Evolutionary conservation across 2,113 vertebrate genomes (phyloP).

Genomic region (Cynoglossus semilaevis): DNA sequence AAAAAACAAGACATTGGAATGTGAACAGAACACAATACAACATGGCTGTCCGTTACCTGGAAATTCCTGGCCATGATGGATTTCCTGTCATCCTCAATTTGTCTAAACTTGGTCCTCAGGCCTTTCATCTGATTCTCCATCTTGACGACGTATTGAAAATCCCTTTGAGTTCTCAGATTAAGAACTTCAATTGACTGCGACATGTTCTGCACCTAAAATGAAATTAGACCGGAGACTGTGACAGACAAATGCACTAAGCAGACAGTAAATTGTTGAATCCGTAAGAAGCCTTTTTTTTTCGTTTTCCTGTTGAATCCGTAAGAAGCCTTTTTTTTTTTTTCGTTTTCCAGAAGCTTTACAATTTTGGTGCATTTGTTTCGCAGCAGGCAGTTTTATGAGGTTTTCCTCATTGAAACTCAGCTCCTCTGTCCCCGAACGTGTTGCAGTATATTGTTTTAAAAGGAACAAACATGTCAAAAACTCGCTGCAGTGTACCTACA

Average conservation of each 20-base stretch:
- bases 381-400: conserved; percentile 12
- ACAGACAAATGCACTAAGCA: neutral
- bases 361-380: conserved; percentile 1
- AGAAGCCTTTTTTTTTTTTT: no score
- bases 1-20: no score
- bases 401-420: conserved; percentile 10
- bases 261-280: neutral
- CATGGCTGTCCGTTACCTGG: conserved; percentile 77
- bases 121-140: conserved; percentile 99
- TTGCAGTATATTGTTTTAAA: conserved; percentile 15
- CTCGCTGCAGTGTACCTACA: neutral
- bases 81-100: conserved; percentile 96
- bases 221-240: conserved; percentile 17
- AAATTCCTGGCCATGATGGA: conserved; percentile 93
- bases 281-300: no score
- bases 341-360: neutral
- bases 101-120: conserved; percentile 92
- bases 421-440: conserved; percentile 12
- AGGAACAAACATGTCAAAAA: conserved; percentile 8
- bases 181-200: conserved; percentile 98
- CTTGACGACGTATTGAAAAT: conserved; percentile 99
- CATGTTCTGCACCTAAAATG: conserved; percentile 95
- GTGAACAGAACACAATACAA: conserved; percentile 2
- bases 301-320: neutral
- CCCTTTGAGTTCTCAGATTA: conserved; percentile 95